A percentile compares a stretch with the other conserved stretches of the same genome.
phyloP scores from a whole-genome alignment of 2,888 invertebrate genomes.

The Trachelus stipa region DNA sequence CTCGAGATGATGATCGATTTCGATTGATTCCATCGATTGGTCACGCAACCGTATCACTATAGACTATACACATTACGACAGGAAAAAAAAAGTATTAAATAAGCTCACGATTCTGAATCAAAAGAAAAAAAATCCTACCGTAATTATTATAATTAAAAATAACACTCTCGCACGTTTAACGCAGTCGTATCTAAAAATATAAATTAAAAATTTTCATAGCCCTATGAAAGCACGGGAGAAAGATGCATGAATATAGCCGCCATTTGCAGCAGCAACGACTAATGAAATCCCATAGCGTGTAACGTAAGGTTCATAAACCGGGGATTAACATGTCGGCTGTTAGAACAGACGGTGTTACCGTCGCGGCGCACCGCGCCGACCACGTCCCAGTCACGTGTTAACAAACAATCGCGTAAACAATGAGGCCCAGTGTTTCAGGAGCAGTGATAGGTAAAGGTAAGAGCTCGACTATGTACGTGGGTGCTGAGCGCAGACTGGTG shows the following conservation, averaged over 20 bases:
- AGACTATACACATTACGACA: not conserved
- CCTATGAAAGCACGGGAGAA: not conserved
- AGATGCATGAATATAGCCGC: not conserved
- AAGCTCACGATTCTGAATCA: not conserved
- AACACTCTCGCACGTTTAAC: not conserved
- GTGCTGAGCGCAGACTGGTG: not conserved
- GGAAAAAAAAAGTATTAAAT: not conserved
- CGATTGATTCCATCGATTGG: not conserved
- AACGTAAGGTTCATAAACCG: not conserved
- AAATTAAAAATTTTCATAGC: not conserved
- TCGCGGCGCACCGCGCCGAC: not conserved
- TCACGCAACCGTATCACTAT: not conserved
- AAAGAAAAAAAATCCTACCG: not conserved
- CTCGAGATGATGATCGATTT: not conserved
- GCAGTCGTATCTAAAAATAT: not conserved
- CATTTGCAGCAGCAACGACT: not conserved
- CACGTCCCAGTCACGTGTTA: constrained; percentile 17
- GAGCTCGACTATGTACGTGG: constrained; percentile 19
- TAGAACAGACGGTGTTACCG: not conserved
- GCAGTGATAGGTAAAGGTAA: constrained; percentile 23
- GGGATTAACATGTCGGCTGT: not conserved
- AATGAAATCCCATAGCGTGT: not conserved
- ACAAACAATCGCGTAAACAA: constrained; percentile 51
- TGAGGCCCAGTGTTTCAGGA: constrained; percentile 22
- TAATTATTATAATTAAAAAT: not conserved